phyloP scores from a whole-genome alignment of 2,888 invertebrate species.

The Chirona hameri region DNA sequence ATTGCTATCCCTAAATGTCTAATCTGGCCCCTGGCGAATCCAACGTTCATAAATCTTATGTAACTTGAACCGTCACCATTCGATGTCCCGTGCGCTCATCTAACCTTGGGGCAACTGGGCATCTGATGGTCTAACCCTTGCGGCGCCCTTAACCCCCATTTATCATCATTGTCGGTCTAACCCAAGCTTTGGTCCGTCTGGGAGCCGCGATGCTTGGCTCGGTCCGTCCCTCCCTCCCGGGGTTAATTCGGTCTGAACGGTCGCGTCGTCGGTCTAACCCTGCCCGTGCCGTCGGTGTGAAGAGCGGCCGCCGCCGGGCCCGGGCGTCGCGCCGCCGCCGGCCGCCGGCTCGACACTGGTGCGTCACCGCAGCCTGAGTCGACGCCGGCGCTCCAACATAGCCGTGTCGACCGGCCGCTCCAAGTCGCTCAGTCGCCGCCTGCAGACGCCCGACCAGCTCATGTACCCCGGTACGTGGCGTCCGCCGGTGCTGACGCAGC shows the following conservation, averaged over 20 bases:
- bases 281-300: not conserved
- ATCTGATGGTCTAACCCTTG: too few species aligned
- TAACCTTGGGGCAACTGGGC: too few species aligned
- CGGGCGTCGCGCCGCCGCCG: not conserved
- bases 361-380: conserved; percentile 12
- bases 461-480: conserved; percentile 6
- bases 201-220: not conserved
- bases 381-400: not conserved
- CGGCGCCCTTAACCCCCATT: too few species aligned
- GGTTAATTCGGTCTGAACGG: not conserved
- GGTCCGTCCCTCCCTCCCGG: not conserved
- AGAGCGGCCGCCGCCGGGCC: not conserved
- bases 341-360: not conserved
- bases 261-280: not conserved
- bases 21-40: too few species aligned
- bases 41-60: too few species aligned
- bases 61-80: too few species aligned
- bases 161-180: too few species aligned
- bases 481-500: not conserved
- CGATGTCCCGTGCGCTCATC: too few species aligned
- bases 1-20: too few species aligned
- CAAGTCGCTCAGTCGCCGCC: not conserved
- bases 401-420: conserved; percentile 23
- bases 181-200: not conserved
- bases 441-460: conserved; percentile 13